Evolutionary conservation across 2,888 invertebrate species (phyloP).

Genomic region (Boloria euphrosyne): DNA sequence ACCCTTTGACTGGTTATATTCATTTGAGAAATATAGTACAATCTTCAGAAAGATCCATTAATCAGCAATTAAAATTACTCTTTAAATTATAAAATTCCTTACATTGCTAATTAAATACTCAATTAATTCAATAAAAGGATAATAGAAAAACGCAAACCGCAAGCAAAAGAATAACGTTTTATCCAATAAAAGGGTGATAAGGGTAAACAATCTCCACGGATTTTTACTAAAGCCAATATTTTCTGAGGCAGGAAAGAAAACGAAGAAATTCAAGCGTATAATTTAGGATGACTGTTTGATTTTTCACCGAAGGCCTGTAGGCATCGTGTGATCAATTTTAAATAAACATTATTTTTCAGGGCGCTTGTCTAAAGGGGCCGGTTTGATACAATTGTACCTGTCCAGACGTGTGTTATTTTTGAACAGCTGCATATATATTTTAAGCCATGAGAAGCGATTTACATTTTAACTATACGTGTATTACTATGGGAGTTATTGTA

Average conservation of each 20-base stretch:
- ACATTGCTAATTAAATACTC: slow-evolving; percentile 12
- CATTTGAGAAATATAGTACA: too few relatives aligned
- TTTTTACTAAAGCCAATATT: slow-evolving; percentile 8
- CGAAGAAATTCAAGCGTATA: slow-evolving; percentile 6
- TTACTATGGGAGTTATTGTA: too few relatives aligned
- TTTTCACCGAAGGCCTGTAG: neutral
- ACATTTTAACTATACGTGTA: too few relatives aligned
- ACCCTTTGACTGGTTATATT: too few relatives aligned
- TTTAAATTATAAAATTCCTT: slow-evolving; percentile 14
- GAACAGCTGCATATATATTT: too few relatives aligned
- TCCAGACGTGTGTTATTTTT: too few relatives aligned
- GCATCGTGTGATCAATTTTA: neutral
- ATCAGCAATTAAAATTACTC: neutral
- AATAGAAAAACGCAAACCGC: slow-evolving; percentile 20
- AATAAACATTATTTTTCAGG: neutral
- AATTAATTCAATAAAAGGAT: slow-evolving; percentile 23
- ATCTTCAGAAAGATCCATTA: neutral
- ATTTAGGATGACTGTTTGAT: slow-evolving; percentile 10
- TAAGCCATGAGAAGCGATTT: too few relatives aligned
- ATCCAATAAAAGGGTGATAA: slow-evolving; percentile 32
- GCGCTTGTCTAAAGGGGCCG: too few relatives aligned
- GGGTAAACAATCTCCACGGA: slow-evolving; percentile 28
- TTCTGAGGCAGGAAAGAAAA: slow-evolving; percentile 3
- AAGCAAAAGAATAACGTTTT: slow-evolving; percentile 23
- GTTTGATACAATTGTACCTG: too few relatives aligned